Evolutionary conservation across 2,113 vertebrate genomes (phyloP), one percentile per base, ranked within the genome.

Genomic region (Symphodus melops): DNA sequence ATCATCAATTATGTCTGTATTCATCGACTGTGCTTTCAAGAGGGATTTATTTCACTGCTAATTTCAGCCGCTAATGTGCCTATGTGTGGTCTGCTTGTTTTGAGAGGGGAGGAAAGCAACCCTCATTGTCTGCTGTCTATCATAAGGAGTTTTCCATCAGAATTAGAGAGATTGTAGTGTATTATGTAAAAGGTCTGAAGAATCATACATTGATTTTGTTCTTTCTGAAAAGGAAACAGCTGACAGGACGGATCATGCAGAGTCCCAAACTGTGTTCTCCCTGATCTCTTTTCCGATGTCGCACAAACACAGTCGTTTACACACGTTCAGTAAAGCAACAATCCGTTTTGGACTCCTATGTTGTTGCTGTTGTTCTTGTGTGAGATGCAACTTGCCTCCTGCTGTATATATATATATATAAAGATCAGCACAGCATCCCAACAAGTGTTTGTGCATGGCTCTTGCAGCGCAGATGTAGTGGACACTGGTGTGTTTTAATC

Each of bases 331-430:
- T 11, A 20, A 33, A 10, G 44, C 1, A 23, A 20, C 20, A 28
- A 67, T 3, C 21, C 1, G 13, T 14, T 48, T 39, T 72, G 36
- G 68, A 73, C 69, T 72, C 25, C 1, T 1, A 1, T 59, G 12
- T 33, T 33, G 23, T 74, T 68, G 23, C 72, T 68, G 48, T 76
- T 86, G 87, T 79, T 83, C 62, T 59, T 55, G 83, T 72, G 25
- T 83, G 81, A 86, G 89, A 77, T 82, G 49, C 52, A 80, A 72
- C 74, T 75, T 10, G 21, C n/a, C 55, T 41, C 70, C 75, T 68
- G 61, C 73, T 72, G 78, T 5, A 55, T 76, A 81, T 74, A 61
- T 67, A 41, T 72, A 76, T 5, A 55, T 76, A 81, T 74, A 61
- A 63, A 41, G 42, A 62, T 77, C 51, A 61, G 73, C 56, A 71